Evolutionary conservation across 2,797 vertebrate species (phyloP), one percentile per base, ranked within the genome.

Genomic region (Crenichthys baileyi): DNA sequence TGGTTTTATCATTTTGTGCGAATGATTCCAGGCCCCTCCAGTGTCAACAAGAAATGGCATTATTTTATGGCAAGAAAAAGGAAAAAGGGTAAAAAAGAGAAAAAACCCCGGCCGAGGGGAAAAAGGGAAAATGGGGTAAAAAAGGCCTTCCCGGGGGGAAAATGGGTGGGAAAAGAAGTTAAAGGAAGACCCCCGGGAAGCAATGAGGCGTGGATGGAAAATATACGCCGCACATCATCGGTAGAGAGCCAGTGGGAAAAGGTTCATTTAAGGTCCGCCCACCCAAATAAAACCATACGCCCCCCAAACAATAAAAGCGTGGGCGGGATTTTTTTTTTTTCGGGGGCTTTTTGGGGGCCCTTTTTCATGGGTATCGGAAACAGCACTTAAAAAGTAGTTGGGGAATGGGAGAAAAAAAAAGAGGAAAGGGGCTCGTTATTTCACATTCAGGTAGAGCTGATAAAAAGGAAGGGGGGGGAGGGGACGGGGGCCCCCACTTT

Each of bases 151-250:
- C n/a, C n/a, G n/a, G n/a, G 95, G 98, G 98, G 97, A 98, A 98
- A 97, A 96, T 96, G 96, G 97, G n/a, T n/a, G n/a, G n/a, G n/a
- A 99, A 98, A 99, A 99, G 98, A 99, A 99, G 97, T 98, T 99
- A 97, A 97, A 97, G 97, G 97, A 98, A 98, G 97, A 97, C 98
- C 98, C 98, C 97, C 96, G 97, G 96, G 97, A 96, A 96, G 98
- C 98, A 99, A 99, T 99, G 98, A 99, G 98, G 96, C 98, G 96
- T 98, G 97, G 98, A 99, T 97, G 96, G 98, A 97, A 97, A 99
- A 98, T 99, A 99, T 97, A 99, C 97, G 97, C 97, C 96, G 97
- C 98, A 97, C 98, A 99, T 99, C 98, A 99, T 99, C 96, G 96
- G 97, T 97, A 97, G 98, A 99, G 97, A 99, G 97, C 97, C 97